Conservation (phyloP, 2,113 vertebrate genomes). For the Cichladusa arquata region DNA sequence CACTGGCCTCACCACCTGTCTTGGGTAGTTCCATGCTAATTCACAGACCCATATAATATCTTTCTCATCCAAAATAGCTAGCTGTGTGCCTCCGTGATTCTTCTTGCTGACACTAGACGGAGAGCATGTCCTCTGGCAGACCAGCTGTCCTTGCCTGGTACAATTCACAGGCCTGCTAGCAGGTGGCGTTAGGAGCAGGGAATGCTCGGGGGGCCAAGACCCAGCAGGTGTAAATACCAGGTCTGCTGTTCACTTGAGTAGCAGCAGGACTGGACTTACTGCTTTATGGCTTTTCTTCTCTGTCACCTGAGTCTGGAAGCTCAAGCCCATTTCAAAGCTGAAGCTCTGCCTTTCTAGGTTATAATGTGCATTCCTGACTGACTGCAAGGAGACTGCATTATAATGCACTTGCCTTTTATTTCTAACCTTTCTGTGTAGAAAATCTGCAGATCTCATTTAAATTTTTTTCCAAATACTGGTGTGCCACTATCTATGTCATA, state of each 20-base stretch:
- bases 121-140: background rate
- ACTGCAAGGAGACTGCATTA: background rate
- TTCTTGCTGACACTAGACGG: background rate
- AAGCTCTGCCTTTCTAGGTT: background rate
- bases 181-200: constrained; percentile 30
- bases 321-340: background rate
- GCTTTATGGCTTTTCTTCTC: background rate
- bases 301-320: background rate
- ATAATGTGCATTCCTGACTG: background rate
- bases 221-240: background rate
- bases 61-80: background rate
- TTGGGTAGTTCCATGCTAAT: background rate
- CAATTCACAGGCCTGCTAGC: constrained; percentile 26
- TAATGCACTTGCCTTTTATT: background rate
- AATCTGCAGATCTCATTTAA: background rate
- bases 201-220: background rate
- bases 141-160: background rate
- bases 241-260: background rate
- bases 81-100: background rate
- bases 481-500: background rate
- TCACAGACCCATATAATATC: background rate
- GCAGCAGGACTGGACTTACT: background rate
- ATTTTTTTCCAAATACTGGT: background rate
- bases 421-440: background rate
- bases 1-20: background rate